phyloP scores from a whole-genome alignment of 2,113 vertebrate genomes.

The Halichoeres trimaculatus region DNA sequence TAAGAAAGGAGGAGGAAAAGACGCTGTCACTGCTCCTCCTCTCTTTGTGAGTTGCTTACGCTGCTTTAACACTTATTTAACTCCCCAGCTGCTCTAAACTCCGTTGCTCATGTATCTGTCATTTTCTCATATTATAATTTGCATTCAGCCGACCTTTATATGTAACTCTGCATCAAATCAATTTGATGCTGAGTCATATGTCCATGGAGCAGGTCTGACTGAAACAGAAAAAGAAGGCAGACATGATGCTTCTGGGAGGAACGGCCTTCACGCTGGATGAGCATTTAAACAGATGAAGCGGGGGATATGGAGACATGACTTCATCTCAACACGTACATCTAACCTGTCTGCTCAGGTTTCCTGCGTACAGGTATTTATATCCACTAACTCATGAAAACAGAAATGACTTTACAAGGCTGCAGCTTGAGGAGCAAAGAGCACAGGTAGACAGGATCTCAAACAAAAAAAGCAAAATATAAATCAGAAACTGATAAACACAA shows the following conservation, averaged over 20 bases:
- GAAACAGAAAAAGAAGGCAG: neutral
- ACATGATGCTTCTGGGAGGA: constrained; percentile 40
- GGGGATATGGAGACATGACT: constrained; percentile 69
- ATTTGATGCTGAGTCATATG: constrained; percentile 6
- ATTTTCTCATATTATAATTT: constrained; percentile 33
- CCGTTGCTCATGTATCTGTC: constrained; percentile 21
- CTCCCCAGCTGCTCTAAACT: constrained; percentile 32
- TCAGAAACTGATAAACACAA: neutral
- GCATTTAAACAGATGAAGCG: constrained; percentile 65
- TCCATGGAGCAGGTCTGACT: constrained; percentile 10
- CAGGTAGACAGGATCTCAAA: neutral
- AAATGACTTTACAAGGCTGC: constrained; percentile 60
- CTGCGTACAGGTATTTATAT: constrained; percentile 74
- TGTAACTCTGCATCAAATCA: neutral
- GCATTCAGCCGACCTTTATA: neutral
- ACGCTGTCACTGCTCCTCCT: constrained; percentile 36
- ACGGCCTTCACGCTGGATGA: constrained; percentile 24
- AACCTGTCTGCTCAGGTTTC: constrained; percentile 82
- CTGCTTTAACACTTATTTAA: constrained; percentile 17
- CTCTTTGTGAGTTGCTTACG: constrained; percentile 42
- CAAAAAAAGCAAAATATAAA: neutral
- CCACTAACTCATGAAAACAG: constrained; percentile 63
- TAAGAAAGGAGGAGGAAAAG: constrained; percentile 22
- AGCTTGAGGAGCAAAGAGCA: constrained; percentile 5
- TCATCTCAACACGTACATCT: constrained; percentile 68